Evolutionary conservation across 2,113 vertebrate genomes (phyloP).

Genomic region (Ptilonorhynchus violaceus): DNA sequence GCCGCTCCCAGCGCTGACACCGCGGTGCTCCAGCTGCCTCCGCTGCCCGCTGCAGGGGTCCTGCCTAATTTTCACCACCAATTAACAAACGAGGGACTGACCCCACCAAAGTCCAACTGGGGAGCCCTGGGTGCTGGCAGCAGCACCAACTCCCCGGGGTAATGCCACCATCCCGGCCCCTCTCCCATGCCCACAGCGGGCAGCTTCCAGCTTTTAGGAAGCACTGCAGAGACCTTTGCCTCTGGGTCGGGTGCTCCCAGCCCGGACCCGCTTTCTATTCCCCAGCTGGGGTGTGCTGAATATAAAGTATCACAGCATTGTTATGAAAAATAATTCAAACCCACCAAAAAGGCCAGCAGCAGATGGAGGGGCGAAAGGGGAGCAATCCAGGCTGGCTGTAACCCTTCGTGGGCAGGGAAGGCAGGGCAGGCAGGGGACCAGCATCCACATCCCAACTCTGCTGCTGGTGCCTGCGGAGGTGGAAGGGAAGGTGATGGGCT

Average conservation of each 20-base stretch:
- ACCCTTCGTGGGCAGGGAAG: background rate
- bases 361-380: background rate
- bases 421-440: background rate
- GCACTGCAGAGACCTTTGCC: background rate
- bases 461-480: fast-evolving
- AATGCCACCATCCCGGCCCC: background rate
- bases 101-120: background rate
- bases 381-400: background rate
- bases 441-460: background rate
- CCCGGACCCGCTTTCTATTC: background rate
- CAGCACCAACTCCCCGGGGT: background rate
- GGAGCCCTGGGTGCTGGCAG: background rate
- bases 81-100: background rate
- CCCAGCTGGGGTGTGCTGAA: background rate
- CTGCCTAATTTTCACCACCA: background rate
- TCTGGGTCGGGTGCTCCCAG: background rate
- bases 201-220: conserved; percentile 8
- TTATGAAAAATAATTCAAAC: conserved; percentile 20
- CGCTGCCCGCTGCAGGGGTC: background rate
- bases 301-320: background rate
- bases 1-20: background rate
- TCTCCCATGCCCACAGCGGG: background rate
- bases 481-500: background rate
- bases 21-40: background rate
- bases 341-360: conserved; percentile 1